Evolutionary conservation across 2,888 invertebrate genomes (phyloP).

Genomic region (Phengaris alcon): DNA sequence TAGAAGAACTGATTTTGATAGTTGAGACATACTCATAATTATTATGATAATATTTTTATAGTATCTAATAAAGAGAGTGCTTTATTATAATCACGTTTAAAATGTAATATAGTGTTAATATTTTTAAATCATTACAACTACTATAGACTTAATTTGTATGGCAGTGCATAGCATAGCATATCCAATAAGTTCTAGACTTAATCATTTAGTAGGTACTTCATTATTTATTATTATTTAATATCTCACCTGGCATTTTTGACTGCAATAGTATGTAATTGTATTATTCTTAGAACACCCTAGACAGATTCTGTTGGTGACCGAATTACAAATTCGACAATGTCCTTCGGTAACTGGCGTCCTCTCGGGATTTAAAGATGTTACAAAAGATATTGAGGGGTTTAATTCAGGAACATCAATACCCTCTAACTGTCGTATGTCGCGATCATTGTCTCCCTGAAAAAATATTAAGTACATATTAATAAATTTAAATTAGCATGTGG

Average conservation of each 20-base stretch:
- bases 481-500: too few relatives aligned
- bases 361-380: not conserved
- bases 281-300: not conserved
- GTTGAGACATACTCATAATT: too few relatives aligned
- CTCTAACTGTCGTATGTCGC: not conserved
- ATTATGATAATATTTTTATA: too few relatives aligned
- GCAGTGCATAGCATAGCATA: too few relatives aligned
- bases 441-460: constrained; percentile 7
- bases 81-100: too few relatives aligned
- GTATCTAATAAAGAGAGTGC: too few relatives aligned
- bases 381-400: not conserved
- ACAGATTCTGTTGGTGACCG: constrained; percentile 1
- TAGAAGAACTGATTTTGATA: too few relatives aligned
- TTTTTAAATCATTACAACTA: too few relatives aligned
- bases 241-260: constrained; percentile 1
- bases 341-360: not conserved
- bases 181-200: too few relatives aligned
- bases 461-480: not conserved
- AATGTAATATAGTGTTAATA: too few relatives aligned
- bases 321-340: not conserved
- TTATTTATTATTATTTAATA: not conserved
- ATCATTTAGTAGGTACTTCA: not conserved
- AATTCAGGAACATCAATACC: not conserved
- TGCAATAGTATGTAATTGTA: not conserved
- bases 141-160: too few relatives aligned